These are phyloP conservation scores for Epinephelus awoara DNA, from an alignment of 2,797 vertebrate species.

Conservation along the genomic window DNA sequence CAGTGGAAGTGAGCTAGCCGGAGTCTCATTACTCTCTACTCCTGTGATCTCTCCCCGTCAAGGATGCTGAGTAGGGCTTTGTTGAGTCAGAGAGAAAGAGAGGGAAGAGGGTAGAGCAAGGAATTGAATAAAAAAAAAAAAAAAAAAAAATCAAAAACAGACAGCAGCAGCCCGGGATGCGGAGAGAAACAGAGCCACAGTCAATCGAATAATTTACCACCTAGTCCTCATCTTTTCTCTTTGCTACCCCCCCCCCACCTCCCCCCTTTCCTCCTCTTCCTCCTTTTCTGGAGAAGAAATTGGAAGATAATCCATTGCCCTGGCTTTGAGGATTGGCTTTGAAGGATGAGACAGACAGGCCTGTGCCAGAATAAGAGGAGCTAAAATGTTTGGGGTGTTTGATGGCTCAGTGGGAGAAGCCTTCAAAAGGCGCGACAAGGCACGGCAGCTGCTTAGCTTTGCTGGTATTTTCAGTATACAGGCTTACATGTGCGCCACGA, in stretches of 20 bases:
- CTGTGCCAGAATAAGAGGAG: conserved; percentile 65
- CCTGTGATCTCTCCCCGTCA: conserved; percentile 79
- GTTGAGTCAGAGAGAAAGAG: conserved; percentile 71
- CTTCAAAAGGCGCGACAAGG: conserved; percentile 61
- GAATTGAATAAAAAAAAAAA: conserved; percentile 27
- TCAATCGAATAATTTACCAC: conserved; percentile 70
- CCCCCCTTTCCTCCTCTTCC: not conserved
- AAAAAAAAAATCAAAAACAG: conserved; percentile 21
- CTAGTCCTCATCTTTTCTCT: conserved; percentile 50
- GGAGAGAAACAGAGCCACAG: conserved; percentile 55
- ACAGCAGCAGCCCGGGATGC: conserved; percentile 44
- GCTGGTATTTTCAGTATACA: conserved; percentile 61
- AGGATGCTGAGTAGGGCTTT: conserved; percentile 81
- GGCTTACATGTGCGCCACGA: conserved; percentile 55
- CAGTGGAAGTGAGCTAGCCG: conserved; percentile 64
- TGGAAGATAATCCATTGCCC: conserved; percentile 79
- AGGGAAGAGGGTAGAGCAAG: conserved; percentile 29
- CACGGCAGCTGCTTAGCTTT: conserved; percentile 64
- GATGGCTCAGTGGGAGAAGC: conserved; percentile 73
- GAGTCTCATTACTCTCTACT: conserved; percentile 78
- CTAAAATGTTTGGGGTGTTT: conserved; percentile 75
- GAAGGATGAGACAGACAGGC: conserved; percentile 75
- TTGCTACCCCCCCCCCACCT: not conserved
- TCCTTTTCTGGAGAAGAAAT: conserved; percentile 64
- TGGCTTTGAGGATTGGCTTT: conserved; percentile 79